Percentiles rank a stretch among this genome's conserved stretches.
Conservation (phyloP, 1,140 invertebrate genomes). For the Lycorma delicatula region DNA sequence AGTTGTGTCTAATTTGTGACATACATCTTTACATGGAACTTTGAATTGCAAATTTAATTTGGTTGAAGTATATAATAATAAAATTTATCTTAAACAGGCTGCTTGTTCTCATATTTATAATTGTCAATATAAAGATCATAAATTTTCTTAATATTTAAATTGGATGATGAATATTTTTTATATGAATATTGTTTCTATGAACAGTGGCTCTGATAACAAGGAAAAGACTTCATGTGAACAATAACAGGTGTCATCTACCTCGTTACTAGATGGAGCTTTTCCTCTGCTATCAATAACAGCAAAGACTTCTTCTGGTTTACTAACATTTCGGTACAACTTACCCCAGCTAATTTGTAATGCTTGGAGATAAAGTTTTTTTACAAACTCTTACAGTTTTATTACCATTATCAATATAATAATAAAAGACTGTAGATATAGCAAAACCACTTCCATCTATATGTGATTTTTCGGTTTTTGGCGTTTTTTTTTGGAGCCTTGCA, state of each 20-base stretch:
- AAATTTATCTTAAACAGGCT: slow-evolving; percentile 41
- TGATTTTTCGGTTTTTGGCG: neutral
- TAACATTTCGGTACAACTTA: slow-evolving; percentile 12
- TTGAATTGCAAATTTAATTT: slow-evolving; percentile 43
- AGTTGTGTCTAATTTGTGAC: too few relatives aligned
- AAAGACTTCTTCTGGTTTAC: slow-evolving; percentile 11
- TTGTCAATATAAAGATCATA: slow-evolving; percentile 39
- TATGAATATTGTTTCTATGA: slow-evolving; percentile 38
- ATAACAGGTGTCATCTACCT: slow-evolving; percentile 11
- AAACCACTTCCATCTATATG: slow-evolving; percentile 7
- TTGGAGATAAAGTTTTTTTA: slow-evolving; percentile 9
- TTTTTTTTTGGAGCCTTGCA: neutral
- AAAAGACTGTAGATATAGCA: slow-evolving; percentile 4
- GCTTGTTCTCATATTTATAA: slow-evolving; percentile 35
- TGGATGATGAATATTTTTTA: slow-evolving; percentile 39
- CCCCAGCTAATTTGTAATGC: slow-evolving; percentile 14
- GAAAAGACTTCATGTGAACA: slow-evolving; percentile 13
- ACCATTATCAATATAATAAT: slow-evolving; percentile 8
- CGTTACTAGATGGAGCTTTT: slow-evolving; percentile 9
- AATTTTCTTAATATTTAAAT: slow-evolving; percentile 42
- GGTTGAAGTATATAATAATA: slow-evolving; percentile 41
- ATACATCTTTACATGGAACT: slow-evolving; percentile 35
- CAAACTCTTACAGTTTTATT: slow-evolving; percentile 12
- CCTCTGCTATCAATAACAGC: slow-evolving; percentile 12
- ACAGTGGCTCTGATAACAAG: slow-evolving; percentile 22